Evolutionary conservation across 1,140 invertebrate genomes (phyloP).

Genomic region (Neelides sp.): DNA sequence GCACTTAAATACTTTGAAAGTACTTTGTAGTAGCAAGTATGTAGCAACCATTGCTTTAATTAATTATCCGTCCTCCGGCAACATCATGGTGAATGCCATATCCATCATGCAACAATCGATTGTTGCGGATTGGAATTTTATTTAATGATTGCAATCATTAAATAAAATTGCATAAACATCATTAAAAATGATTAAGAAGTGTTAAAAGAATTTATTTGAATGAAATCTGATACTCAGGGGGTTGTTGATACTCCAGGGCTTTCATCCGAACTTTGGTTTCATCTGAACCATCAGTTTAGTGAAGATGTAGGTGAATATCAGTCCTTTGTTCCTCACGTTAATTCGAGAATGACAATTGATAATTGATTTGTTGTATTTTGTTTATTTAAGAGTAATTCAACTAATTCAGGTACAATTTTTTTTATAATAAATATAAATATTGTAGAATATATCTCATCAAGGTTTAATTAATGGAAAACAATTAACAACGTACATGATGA

Average conservation of each 20-base stretch:
- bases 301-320: conserved; percentile 39
- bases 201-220: not conserved
- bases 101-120: conserved; percentile 64
- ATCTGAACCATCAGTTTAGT: conserved; percentile 49
- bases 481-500: too few species aligned
- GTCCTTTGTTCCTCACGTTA: conserved; percentile 34
- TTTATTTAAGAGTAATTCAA: too few species aligned
- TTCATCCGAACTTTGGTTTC: conserved; percentile 47
- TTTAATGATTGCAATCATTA: too few species aligned
- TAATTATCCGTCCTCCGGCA: conserved; percentile 42
- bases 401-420: too few species aligned
- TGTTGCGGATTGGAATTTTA: too few species aligned
- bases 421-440: too few species aligned
- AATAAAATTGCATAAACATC: conserved; percentile 22
- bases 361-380: too few species aligned
- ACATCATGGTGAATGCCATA: conserved; percentile 75
- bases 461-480: too few species aligned
- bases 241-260: conserved; percentile 43
- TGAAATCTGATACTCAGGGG: conserved; percentile 36
- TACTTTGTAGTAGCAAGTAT: conserved; percentile 48
- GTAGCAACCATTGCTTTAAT: conserved; percentile 66
- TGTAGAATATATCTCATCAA: too few species aligned
- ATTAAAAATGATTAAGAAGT: not conserved
- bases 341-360: too few species aligned
- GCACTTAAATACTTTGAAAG: conserved; percentile 53